Conservation (phyloP, 2,797 vertebrate genomes). For the Todus mexicanus region DNA sequence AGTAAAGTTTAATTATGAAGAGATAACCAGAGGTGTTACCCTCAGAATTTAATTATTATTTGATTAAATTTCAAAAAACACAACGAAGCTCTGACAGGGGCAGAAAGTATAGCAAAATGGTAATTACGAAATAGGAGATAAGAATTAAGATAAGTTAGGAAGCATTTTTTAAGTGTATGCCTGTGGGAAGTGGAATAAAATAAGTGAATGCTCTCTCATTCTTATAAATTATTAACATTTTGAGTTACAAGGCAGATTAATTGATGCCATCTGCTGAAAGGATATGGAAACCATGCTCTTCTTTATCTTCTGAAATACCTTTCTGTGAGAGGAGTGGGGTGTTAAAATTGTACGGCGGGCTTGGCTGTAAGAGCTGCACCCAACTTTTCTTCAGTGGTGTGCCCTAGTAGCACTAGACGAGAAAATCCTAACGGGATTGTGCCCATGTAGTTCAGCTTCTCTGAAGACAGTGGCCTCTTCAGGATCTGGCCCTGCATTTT, state of each 20-base stretch:
- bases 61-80: conserved; percentile 75
- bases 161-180: conserved; percentile 20
- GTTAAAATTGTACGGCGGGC: no score
- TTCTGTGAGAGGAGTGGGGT: background rate
- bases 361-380: background rate
- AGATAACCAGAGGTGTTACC: conserved; percentile 72
- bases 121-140: conserved; percentile 71
- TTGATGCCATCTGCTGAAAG: conserved; percentile 27
- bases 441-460: background rate
- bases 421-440: background rate
- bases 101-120: conserved; percentile 66
- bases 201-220: background rate
- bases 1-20: conserved; percentile 72
- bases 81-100: conserved; percentile 50
- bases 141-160: conserved; percentile 61
- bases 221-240: conserved; percentile 25
- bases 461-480: background rate
- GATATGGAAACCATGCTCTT: background rate
- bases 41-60: conserved; percentile 76
- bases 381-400: background rate
- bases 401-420: background rate
- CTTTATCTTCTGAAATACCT: background rate
- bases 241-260: background rate
- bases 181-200: conserved; percentile 18
- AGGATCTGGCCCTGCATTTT: background rate